These are phyloP conservation scores for Hyppa rectilinea DNA, from an alignment of 2,888 invertebrate genomes.

Conservation along the genomic window DNA sequence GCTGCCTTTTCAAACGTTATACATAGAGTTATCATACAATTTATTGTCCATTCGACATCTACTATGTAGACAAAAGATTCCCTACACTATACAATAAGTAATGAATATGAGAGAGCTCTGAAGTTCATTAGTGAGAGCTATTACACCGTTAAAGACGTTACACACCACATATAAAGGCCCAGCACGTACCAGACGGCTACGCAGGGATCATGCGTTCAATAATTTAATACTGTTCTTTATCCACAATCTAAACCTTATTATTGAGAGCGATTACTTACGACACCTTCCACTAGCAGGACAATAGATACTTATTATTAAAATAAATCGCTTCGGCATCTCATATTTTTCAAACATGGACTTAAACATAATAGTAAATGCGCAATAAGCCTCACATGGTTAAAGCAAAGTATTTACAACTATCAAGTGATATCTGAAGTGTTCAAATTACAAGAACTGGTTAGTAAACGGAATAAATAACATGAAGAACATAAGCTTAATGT, in stretches of 20 bases:
- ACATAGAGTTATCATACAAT: conserved; percentile 49
- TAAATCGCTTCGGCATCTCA: conserved; percentile 70
- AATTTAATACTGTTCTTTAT: conserved; percentile 76
- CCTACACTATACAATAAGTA: conserved; percentile 59
- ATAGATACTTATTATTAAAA: conserved; percentile 77
- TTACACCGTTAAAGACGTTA: conserved; percentile 49
- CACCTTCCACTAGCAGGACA: conserved; percentile 66
- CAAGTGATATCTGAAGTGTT: conserved; percentile 71
- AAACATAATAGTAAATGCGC: conserved; percentile 86
- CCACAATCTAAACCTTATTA: conserved; percentile 68
- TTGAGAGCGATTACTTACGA: conserved; percentile 59
- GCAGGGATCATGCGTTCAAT: conserved; percentile 63
- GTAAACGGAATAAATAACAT: conserved; percentile 73
- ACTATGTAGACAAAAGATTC: conserved; percentile 60
- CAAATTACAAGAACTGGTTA: conserved; percentile 72
- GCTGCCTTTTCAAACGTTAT: conserved; percentile 47
- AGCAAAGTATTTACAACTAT: conserved; percentile 74
- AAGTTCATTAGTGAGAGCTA: conserved; percentile 63
- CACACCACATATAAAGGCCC: conserved; percentile 36
- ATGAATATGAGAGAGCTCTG: conserved; percentile 69
- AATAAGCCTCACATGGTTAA: conserved; percentile 85
- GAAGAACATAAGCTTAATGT: conserved; percentile 62
- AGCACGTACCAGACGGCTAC: conserved; percentile 44
- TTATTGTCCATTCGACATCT: conserved; percentile 48
- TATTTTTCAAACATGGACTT: conserved; percentile 81